Base-by-base conservation (phyloP, 2,888 invertebrate genomes). In the Caenorhabditis panamensis region DNA sequence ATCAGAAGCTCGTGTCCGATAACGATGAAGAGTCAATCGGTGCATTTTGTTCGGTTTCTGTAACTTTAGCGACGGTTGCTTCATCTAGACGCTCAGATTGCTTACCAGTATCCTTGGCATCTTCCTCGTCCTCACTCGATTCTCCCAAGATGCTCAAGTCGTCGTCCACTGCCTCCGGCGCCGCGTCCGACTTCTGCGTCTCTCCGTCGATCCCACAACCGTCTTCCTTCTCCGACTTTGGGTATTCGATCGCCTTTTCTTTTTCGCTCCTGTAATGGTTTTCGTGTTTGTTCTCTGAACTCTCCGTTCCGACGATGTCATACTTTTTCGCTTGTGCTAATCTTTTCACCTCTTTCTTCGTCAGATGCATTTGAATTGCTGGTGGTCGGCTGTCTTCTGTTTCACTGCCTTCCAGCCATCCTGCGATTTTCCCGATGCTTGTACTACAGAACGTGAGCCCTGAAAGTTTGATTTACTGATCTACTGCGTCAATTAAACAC, bases 181-280 rank as follows among this genome's bases (percentile, higher is more conserved):
- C 20, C 41, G 62, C 54, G 26, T 37, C 64, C 13, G 22, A 51
- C 71, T 56, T 24, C 44, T 41, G 62, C 71, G 54, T 18, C 16
- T 49, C 69, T 61, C 18, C 51, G 59, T 61, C 69, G 59, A 51
- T 59, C 49, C 58, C 61, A 69, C 36, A 59, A 49, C 4, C 71
- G 44, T 66, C 66, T 73, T 73, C 73, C 49, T 22, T 49, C 73
- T 73, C 67, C 76, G 63, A 76, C 54, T 62, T 76, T 76, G 73
- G 68, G 56, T 58, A 67, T 51, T 68, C 63, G 68, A 76, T 68
- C 62, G 63, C 26, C 31, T 49, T 67, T 76, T 59, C 26, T 26
- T 63, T 67, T 76, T 59, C 56, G 56, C 37, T 18, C 61, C 56
- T 66, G 41, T 41, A 66, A 66, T 11, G 8, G 16, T 16, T 16